Percentiles rank a stretch among this genome's conserved stretches.
phyloP scores from a whole-genome alignment of 1,140 invertebrate genomes.

The Amphibalanus amphitrite region DNA sequence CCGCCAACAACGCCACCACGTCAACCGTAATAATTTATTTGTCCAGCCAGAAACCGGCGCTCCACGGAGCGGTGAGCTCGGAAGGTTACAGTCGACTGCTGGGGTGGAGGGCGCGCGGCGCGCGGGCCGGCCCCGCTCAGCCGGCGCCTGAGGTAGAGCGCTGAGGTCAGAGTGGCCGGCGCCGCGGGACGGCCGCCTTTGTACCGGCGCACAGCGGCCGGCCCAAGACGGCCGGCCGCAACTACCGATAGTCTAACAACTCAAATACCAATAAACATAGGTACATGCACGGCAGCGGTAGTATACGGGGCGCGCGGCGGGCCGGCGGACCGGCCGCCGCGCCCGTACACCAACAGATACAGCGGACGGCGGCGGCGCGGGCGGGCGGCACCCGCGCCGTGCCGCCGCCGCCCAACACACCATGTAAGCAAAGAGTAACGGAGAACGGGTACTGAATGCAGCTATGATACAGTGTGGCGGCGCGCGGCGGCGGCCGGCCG shows the following conservation, averaged over 20 bases:
- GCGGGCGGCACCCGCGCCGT: too few relatives aligned
- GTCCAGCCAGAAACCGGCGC: neutral
- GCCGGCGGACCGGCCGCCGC: too few relatives aligned
- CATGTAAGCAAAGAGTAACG: neutral
- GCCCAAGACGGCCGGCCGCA: too few relatives aligned
- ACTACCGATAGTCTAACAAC: neutral
- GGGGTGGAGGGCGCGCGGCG: too few relatives aligned
- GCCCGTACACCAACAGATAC: neutral
- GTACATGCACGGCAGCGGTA: neutral
- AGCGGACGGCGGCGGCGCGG: neutral
- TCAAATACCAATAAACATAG: slow-evolving; percentile 2
- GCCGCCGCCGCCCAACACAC: neutral
- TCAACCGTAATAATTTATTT: slow-evolving; percentile 2
- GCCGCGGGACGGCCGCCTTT: neutral
- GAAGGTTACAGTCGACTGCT: neutral
- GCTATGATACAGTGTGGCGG: neutral
- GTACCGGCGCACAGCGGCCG: neutral
- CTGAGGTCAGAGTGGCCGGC: neutral
- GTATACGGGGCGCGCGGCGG: neutral
- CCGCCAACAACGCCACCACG: neutral
- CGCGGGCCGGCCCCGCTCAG: too few relatives aligned
- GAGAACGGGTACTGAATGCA: neutral
- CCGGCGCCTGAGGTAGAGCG: neutral
- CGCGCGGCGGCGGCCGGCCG: too few relatives aligned
- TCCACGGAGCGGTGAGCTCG: neutral